A percentile compares a stretch with the other conserved stretches of the same genome.
Conservation (phyloP, 2,113 vertebrate species). For the Rynchops niger region DNA sequence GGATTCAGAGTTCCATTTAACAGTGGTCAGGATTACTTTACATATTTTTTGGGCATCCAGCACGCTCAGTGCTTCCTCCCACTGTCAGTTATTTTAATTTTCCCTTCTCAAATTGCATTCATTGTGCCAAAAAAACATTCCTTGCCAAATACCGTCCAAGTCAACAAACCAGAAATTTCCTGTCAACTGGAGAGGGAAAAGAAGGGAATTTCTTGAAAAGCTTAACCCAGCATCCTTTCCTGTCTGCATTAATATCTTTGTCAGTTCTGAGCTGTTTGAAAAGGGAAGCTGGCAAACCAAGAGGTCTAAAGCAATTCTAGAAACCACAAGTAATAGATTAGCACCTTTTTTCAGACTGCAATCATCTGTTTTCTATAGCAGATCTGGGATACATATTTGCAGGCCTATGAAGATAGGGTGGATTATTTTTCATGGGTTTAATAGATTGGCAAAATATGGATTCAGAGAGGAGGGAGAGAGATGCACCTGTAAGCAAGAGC, state of each 20-base stretch:
- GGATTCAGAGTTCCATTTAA: background rate
- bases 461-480: background rate
- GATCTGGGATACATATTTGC: background rate
- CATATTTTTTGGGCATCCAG: background rate
- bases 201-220: background rate
- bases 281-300: background rate
- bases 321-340: background rate
- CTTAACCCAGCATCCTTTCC: background rate
- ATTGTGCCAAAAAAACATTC: background rate
- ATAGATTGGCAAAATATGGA: background rate
- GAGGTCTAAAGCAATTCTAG: background rate
- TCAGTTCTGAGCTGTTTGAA: background rate
- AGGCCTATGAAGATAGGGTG: background rate
- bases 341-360: background rate
- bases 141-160: background rate
- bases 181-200: background rate
- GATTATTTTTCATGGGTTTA: background rate
- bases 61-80: background rate
- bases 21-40: background rate
- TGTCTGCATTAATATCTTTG: background rate
- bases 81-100: background rate
- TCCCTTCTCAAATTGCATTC: background rate
- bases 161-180: conserved; percentile 24
- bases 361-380: background rate
- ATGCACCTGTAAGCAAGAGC: background rate